Conservation (phyloP, 2,797 vertebrate species). For the Labeo calbasu region DNA sequence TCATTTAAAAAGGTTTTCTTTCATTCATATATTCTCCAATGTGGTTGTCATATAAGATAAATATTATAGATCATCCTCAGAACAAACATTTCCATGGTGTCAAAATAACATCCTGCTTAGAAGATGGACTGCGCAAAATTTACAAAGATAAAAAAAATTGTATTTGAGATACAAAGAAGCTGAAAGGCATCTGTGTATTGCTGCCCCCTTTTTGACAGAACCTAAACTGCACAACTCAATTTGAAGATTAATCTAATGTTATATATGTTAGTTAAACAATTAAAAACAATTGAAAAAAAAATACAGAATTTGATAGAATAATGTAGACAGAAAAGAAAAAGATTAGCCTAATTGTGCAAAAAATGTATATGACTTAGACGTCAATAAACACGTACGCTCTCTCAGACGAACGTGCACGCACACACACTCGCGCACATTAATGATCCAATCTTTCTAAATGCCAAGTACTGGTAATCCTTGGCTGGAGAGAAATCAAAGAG, state of each 20-base stretch:
- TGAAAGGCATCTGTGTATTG: constrained; percentile 67
- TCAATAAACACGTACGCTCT: constrained; percentile 33
- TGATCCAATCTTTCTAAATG: constrained; percentile 81
- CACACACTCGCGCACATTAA: constrained; percentile 72
- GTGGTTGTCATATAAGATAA: constrained; percentile 16
- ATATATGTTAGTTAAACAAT: background rate
- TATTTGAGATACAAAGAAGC: constrained; percentile 38
- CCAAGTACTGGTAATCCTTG: constrained; percentile 82
- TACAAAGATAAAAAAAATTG: constrained; percentile 24
- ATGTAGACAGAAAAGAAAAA: background rate
- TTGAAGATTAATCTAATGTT: constrained; percentile 22
- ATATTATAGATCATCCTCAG: background rate
- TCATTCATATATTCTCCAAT: constrained; percentile 11
- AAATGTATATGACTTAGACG: background rate
- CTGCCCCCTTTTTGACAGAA: constrained; percentile 79
- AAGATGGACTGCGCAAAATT: constrained; percentile 33
- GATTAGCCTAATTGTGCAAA: background rate
- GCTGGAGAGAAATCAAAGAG: constrained; percentile 82
- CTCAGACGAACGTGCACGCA: constrained; percentile 5
- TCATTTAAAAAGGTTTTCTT: constrained; percentile 30
- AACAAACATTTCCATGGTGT: constrained; percentile 9
- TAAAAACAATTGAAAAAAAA: background rate
- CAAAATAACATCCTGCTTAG: background rate
- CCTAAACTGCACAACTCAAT: constrained; percentile 40
- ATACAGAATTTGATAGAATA: too few relatives aligned